Conservation (phyloP, 2,797 vertebrate genomes). For the Threskiornis aethiopicus region DNA sequence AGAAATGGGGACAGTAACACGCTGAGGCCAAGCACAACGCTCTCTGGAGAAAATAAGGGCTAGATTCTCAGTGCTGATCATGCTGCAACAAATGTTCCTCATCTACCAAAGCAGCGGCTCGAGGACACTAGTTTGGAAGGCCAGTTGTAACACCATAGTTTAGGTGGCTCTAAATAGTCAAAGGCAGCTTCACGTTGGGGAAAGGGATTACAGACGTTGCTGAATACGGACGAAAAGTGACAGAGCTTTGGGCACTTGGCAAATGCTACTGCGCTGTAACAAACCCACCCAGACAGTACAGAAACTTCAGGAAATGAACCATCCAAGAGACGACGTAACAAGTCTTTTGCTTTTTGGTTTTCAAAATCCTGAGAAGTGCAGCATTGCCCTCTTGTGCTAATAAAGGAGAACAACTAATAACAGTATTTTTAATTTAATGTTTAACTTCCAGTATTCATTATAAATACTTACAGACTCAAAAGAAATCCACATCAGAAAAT, state of each 20-base stretch:
- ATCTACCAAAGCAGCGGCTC: background rate
- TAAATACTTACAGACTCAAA: slow-evolving; percentile 12
- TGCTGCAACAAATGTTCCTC: background rate
- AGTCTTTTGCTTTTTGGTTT: background rate
- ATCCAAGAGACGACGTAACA: background rate
- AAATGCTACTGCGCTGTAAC: background rate
- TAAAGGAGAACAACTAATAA: background rate
- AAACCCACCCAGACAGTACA: background rate
- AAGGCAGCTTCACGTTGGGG: background rate
- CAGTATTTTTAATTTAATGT: background rate
- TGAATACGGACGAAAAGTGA: background rate
- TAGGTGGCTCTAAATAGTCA: background rate
- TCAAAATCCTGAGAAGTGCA: background rate
- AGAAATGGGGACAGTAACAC: background rate
- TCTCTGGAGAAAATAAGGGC: background rate
- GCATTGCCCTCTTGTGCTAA: slow-evolving; percentile 22
- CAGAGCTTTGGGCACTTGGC: background rate
- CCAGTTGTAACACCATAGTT: background rate
- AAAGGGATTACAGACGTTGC: background rate
- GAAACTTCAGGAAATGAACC: background rate
- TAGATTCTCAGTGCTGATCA: background rate
- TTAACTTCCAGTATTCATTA: slow-evolving; percentile 7
- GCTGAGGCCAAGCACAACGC: background rate
- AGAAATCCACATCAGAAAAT: background rate
- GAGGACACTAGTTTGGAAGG: background rate